These are phyloP conservation scores for Fragum sueziense DNA, from an alignment of 2,888 invertebrate genomes.

Conservation along the genomic window DNA sequence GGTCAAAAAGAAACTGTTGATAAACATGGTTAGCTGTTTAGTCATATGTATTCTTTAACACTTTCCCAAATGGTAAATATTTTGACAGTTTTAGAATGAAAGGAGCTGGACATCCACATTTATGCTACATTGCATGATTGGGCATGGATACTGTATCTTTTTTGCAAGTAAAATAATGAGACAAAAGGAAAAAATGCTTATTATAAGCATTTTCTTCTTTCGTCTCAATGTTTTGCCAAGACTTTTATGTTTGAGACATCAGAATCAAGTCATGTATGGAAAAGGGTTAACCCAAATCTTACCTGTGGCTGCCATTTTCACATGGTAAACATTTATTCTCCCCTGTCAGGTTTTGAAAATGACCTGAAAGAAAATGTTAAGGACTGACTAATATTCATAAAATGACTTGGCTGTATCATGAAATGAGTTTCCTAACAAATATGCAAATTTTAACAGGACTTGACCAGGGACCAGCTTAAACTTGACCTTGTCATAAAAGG, in stretches of 20 bases:
- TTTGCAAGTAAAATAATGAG: not conserved
- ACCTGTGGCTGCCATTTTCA: constrained; percentile 19
- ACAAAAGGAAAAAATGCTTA: too few relatives aligned
- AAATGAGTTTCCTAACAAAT: not conserved
- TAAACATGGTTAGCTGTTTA: too few relatives aligned
- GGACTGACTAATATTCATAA: not conserved
- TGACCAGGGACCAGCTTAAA: not conserved
- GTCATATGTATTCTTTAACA: too few relatives aligned
- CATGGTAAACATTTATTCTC: constrained; percentile 17
- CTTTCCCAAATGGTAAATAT: not conserved
- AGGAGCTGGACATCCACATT: too few relatives aligned
- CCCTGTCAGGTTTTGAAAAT: constrained; percentile 26
- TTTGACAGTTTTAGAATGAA: too few relatives aligned
- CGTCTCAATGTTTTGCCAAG: too few relatives aligned
- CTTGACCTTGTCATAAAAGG: too few relatives aligned
- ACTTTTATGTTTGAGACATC: too few relatives aligned
- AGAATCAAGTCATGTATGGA: too few relatives aligned
- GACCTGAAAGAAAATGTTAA: constrained; percentile 1
- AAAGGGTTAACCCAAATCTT: not conserved
- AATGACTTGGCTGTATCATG: not conserved
- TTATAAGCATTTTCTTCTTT: too few relatives aligned
- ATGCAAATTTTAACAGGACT: not conserved
- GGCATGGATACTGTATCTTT: not conserved
- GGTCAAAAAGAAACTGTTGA: not conserved
- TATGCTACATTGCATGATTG: too few relatives aligned